Base-by-base conservation (phyloP, 2,113 vertebrate genomes). In the Phodopus roborovskii region DNA sequence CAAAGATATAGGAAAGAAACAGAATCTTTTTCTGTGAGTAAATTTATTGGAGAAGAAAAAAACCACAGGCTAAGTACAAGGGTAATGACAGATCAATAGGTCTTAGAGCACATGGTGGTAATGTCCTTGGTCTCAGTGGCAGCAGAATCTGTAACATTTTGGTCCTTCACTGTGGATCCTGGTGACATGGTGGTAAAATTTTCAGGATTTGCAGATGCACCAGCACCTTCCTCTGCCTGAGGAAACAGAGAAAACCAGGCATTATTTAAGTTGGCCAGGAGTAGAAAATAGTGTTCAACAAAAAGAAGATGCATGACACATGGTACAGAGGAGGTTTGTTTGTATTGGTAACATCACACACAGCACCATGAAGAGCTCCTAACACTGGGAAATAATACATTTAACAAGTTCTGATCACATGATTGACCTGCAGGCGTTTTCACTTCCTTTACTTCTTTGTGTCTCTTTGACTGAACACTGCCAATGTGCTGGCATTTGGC, bases 151-250 rank as follows among this genome's bases (percentile, higher is more conserved):
- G 2, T 3, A 33, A 3, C 0, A 3, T 39, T 3, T 36, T 16
- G 4, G 1, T 1, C 6, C 9, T 7, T 1, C 0, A 56, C 53
- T 45, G 45, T 45, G 12, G 53, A 56, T 56, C 53, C 53, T 13
- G 53, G 53, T 56, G 13, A 56, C 53, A 56, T 12, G 12, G 2
- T 15, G 13, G 53, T 56, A 56, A 13, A 56, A 56, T 56, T 56
- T 56, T 56, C 53, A 56, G 53, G 53, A 56, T 15, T 10, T 53
- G 8, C 50, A 53, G 50, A 12, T 12, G 50, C 50, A 50, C 50
- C 11, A 12, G 53, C 53, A 56, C 53, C 53, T 13, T 3, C 3
- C 53, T 56, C 12, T 56, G 11, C 12, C 53, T 56, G 53, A 9
- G 48, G 33, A n/a, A 22, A 53, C 45, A 70, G 11, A 50, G 4